These are phyloP conservation scores for Cryptoleucopteryx plumbea DNA, from an alignment of 2,113 vertebrate genomes.

Conservation along the genomic window DNA sequence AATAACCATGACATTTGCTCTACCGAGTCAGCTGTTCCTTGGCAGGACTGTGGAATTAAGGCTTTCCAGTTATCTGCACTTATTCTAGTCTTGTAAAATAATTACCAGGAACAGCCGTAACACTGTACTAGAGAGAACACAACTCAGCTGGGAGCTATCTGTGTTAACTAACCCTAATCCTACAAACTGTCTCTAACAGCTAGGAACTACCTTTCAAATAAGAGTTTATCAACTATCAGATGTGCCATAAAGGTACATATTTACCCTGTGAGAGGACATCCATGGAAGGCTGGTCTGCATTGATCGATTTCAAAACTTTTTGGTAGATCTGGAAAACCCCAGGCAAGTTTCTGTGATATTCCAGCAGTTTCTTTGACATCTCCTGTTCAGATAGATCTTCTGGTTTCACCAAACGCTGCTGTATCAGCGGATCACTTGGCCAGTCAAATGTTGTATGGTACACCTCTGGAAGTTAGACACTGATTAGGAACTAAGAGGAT, in stretches of 20 bases:
- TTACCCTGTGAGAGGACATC: slow-evolving; percentile 88
- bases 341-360: slow-evolving; percentile 74
- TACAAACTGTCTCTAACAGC: not conserved
- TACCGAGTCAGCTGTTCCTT: not conserved
- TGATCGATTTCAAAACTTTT: slow-evolving; percentile 74
- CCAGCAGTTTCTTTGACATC: slow-evolving; percentile 65
- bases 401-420: slow-evolving; percentile 65
- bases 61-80: not conserved
- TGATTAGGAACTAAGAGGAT: not conserved
- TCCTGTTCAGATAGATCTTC: slow-evolving; percentile 64
- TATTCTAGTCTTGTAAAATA: not conserved
- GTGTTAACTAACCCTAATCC: not conserved
- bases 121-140: not conserved
- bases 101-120: not conserved
- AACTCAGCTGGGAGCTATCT: not conserved
- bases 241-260: not conserved
- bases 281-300: slow-evolving; percentile 81
- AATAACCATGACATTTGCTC: not conserved
- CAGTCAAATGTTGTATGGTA: slow-evolving; percentile 87
- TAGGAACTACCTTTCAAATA: not conserved
- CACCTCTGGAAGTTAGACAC: slow-evolving; percentile 70
- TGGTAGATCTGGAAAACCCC: slow-evolving; percentile 75
- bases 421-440: slow-evolving; percentile 62
- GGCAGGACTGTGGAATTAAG: not conserved
- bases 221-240: not conserved